Evolutionary conservation across 2,888 invertebrate species (phyloP).

Genomic region (Drosophila acutilabella): DNA sequence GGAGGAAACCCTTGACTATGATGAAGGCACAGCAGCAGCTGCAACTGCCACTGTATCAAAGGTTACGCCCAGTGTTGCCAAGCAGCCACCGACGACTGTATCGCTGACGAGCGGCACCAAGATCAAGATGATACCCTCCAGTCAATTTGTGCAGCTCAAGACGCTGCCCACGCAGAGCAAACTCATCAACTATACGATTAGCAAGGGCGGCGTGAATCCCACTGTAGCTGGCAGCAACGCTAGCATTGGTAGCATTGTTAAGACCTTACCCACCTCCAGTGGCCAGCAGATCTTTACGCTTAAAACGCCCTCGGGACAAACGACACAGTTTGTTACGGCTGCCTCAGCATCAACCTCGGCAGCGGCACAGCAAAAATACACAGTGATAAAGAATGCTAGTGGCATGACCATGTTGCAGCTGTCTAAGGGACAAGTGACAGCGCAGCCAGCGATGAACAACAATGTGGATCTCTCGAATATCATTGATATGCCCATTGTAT

Average conservation of each 20-base stretch:
- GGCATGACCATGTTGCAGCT: slow-evolving; percentile 76
- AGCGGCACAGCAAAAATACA: slow-evolving; percentile 81
- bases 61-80: slow-evolving; percentile 26
- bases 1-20: slow-evolving; percentile 78
- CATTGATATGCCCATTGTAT: slow-evolving; percentile 88
- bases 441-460: slow-evolving; percentile 25
- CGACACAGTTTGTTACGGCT: slow-evolving; percentile 79
- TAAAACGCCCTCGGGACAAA: slow-evolving; percentile 76
- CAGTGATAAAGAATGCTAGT: slow-evolving; percentile 80
- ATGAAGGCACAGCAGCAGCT: slow-evolving; percentile 37
- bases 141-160: slow-evolving; percentile 84
- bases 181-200: slow-evolving; percentile 82
- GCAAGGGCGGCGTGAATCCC: slow-evolving; percentile 58
- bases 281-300: slow-evolving; percentile 83
- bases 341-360: slow-evolving; percentile 26
- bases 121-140: slow-evolving; percentile 84
- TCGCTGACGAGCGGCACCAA: slow-evolving; percentile 72
- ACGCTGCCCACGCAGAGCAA: slow-evolving; percentile 80
- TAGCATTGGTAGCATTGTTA: slow-evolving; percentile 79
- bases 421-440: slow-evolving; percentile 49
- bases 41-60: slow-evolving; percentile 13
- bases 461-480: slow-evolving; percentile 87
- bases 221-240: slow-evolving; percentile 33
- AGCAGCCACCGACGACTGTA: slow-evolving; percentile 50
- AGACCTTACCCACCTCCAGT: slow-evolving; percentile 61